A percentile compares a stretch with the other conserved stretches of the same genome.
These are phyloP conservation scores for Geophilus truncorum DNA, from an alignment of 2,888 invertebrate genomes.

Conservation along the genomic window DNA sequence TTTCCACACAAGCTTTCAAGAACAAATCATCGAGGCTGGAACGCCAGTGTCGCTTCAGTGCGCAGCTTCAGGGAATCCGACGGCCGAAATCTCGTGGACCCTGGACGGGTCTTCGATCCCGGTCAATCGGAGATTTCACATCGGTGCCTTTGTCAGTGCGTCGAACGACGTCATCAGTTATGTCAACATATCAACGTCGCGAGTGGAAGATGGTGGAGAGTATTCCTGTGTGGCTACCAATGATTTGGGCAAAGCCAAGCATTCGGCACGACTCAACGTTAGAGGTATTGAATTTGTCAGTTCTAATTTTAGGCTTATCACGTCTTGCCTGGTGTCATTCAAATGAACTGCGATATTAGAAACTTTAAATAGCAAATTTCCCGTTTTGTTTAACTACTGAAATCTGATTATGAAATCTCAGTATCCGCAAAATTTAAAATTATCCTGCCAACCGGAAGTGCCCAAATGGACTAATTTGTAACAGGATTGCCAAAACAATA, in stretches of 20 bases:
- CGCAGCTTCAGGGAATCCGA: slow-evolving; percentile 89
- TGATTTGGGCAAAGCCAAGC: slow-evolving; percentile 67
- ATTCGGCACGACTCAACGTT: slow-evolving; percentile 79
- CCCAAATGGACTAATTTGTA: too few species aligned
- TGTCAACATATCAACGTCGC: slow-evolving; percentile 81
- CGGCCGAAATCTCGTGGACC: slow-evolving; percentile 89
- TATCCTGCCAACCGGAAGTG: too few species aligned
- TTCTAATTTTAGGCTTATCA: too few species aligned
- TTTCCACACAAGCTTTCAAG: slow-evolving; percentile 66
- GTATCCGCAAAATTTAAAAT: too few species aligned
- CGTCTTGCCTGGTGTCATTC: too few species aligned
- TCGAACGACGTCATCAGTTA: slow-evolving; percentile 78
- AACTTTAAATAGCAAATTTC: too few species aligned
- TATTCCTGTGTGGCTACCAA: slow-evolving; percentile 73
- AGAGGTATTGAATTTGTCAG: not conserved
- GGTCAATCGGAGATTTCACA: slow-evolving; percentile 42
- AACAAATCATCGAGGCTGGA: slow-evolving; percentile 84
- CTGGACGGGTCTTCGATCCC: slow-evolving; percentile 58
- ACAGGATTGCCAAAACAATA: too few species aligned
- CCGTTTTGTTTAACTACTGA: too few species aligned
- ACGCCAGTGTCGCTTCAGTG: slow-evolving; percentile 84
- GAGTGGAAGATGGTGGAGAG: slow-evolving; percentile 85
- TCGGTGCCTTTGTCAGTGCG: slow-evolving; percentile 48
- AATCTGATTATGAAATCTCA: too few species aligned
- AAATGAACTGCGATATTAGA: too few species aligned